A percentile compares a stretch with the other conserved stretches of the same genome.
Conservation (phyloP, 2,888 invertebrate species). For the Ecdyonurus torrentis region DNA sequence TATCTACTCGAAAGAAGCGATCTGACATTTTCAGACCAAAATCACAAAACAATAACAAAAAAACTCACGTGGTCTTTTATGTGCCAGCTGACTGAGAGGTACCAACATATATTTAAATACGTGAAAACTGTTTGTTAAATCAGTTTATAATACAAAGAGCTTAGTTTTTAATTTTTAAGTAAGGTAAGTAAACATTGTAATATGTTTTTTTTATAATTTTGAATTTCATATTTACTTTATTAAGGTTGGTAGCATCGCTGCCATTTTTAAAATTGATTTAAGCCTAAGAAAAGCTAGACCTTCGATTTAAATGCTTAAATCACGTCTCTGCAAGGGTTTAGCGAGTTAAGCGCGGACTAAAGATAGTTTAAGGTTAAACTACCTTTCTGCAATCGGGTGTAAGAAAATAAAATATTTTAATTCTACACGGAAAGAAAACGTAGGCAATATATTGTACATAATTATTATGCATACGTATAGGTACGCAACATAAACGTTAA, state of each 20-base stretch:
- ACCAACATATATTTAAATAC: no score
- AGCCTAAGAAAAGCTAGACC: background rate
- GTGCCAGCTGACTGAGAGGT: no score
- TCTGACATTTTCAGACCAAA: background rate
- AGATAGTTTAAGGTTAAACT: background rate
- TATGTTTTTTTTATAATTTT: background rate
- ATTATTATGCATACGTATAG: no score
- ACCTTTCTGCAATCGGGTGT: background rate
- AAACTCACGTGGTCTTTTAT: background rate
- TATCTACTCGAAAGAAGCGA: background rate
- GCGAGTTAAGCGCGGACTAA: background rate
- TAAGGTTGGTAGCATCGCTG: background rate
- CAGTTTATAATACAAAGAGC: no score
- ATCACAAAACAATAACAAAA: background rate
- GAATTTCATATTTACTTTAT: background rate
- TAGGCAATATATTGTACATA: no score
- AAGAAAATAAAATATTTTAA: no score
- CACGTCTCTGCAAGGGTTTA: background rate
- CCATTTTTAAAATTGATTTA: background rate
- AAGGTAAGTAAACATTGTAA: background rate
- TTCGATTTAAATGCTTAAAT: background rate
- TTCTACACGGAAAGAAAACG: no score
- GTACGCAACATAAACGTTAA: no score
- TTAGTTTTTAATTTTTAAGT: no score
- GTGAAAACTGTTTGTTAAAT: no score